These are phyloP conservation scores for Drosophila anomelani DNA, from an alignment of 2,888 invertebrate species.

Conservation along the genomic window DNA sequence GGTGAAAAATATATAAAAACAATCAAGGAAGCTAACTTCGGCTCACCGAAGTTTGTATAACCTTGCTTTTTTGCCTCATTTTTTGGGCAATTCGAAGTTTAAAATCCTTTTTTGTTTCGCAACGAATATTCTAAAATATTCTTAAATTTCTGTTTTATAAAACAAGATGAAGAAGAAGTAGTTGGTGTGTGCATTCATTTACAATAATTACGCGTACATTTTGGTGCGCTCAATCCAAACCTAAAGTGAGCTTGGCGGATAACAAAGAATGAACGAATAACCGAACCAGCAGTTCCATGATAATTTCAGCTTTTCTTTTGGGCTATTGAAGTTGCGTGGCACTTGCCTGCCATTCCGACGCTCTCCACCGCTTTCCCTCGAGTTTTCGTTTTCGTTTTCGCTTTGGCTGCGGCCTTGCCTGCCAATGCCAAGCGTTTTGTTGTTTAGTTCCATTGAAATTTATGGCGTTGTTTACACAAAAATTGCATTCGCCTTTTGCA, in stretches of 20 bases:
- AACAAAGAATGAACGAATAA: constrained; percentile 33
- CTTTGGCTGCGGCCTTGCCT: constrained; percentile 65
- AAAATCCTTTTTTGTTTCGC: too few species aligned
- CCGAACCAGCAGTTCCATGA: constrained; percentile 41
- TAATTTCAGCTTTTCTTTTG: constrained; percentile 32
- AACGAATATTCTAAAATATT: neutral
- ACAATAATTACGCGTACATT: constrained; percentile 70
- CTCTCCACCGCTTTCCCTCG: constrained; percentile 1
- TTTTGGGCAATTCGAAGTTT: too few species aligned
- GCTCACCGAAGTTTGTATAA: too few species aligned
- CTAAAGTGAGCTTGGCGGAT: constrained; percentile 6
- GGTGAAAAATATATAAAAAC: neutral
- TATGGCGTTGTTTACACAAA: constrained; percentile 78
- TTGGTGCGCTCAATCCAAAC: constrained; percentile 28
- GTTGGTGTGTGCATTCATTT: constrained; percentile 43
- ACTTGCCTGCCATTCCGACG: constrained; percentile 7
- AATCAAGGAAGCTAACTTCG: too few species aligned
- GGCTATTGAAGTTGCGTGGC: constrained; percentile 19
- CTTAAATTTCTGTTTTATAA: neutral
- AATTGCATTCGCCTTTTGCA: constrained; percentile 75
- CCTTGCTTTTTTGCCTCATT: too few species aligned
- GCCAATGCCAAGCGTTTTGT: constrained; percentile 63
- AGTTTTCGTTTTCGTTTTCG: neutral
- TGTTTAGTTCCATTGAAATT: constrained; percentile 74
- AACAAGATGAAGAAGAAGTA: neutral